phyloP scores from a whole-genome alignment of 2,113 vertebrate genomes.

The Sterna hirundo region DNA sequence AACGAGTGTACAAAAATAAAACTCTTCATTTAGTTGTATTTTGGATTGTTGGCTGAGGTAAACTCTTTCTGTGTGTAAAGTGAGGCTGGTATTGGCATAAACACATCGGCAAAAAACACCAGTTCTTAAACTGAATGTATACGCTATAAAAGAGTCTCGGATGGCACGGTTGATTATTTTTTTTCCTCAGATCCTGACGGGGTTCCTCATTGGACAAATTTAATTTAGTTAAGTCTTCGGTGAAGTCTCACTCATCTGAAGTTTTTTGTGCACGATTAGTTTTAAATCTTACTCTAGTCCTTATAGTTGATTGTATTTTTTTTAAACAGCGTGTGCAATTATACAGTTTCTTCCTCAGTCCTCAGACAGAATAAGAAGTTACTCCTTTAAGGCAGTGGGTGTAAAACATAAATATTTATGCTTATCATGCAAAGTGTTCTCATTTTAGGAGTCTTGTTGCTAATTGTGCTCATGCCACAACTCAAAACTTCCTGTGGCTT shows the following conservation, averaged over 20 bases:
- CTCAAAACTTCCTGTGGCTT: neutral
- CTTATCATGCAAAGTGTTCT: neutral
- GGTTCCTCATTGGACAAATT: neutral
- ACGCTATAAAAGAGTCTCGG: neutral
- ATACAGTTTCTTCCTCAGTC: neutral
- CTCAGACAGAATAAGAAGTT: neutral
- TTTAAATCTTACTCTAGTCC: neutral
- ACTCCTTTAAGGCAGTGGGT: neutral
- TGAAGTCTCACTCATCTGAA: neutral
- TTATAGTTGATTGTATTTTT: accelerated
- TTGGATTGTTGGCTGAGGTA: neutral
- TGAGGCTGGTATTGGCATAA: neutral
- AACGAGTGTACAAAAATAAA: neutral
- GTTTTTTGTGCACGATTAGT: neutral
- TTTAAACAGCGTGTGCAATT: accelerated
- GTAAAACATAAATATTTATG: neutral
- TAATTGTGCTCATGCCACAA: neutral
- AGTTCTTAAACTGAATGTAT: neutral
- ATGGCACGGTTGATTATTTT: neutral
- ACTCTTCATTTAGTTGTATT: accelerated
- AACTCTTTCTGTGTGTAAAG: neutral
- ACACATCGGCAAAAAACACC: no score
- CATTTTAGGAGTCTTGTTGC: neutral
- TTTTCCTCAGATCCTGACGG: neutral
- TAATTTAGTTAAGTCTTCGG: neutral